Conservation (phyloP, 2,113 vertebrate genomes). For the Pelvicachromis taeniatus region DNA sequence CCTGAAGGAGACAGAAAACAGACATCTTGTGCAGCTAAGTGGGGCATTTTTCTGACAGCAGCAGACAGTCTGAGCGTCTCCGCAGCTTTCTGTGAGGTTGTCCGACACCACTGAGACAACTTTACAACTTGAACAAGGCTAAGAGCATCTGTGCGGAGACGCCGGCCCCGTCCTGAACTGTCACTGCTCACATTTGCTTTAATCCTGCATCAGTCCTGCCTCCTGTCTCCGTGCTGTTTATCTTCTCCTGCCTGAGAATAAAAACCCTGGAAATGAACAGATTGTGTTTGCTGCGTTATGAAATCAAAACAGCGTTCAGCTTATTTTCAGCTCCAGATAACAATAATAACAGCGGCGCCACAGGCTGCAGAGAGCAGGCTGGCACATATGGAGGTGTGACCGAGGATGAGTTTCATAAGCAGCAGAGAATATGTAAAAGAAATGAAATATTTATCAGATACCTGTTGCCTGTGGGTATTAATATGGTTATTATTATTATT, state of each 20-base stretch:
- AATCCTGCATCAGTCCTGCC: background rate
- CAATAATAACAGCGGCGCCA: background rate
- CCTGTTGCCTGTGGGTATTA: background rate
- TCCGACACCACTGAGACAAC: background rate
- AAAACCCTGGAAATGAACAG: background rate
- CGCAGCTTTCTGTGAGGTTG: background rate
- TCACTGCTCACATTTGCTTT: background rate
- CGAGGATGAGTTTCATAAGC: background rate
- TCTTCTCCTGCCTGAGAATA: background rate
- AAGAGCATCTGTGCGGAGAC: background rate
- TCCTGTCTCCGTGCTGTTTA: background rate
- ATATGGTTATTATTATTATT: background rate
- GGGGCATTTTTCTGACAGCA: conserved; percentile 1
- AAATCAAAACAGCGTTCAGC: background rate
- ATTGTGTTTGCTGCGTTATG: conserved; percentile 7
- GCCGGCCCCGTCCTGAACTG: background rate
- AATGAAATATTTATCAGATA: conserved; percentile 12
- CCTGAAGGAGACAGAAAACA: background rate
- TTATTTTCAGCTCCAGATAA: background rate
- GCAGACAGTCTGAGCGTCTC: background rate
- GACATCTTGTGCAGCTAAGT: background rate
- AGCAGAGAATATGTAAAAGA: background rate
- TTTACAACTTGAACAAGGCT: background rate
- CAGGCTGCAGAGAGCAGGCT: background rate
- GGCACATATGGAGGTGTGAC: background rate